A percentile compares a stretch with the other conserved stretches of the same genome.
These are phyloP conservation scores for Castor canadensis DNA, from an alignment of 2,113 vertebrate genomes.

Conservation along the genomic window DNA sequence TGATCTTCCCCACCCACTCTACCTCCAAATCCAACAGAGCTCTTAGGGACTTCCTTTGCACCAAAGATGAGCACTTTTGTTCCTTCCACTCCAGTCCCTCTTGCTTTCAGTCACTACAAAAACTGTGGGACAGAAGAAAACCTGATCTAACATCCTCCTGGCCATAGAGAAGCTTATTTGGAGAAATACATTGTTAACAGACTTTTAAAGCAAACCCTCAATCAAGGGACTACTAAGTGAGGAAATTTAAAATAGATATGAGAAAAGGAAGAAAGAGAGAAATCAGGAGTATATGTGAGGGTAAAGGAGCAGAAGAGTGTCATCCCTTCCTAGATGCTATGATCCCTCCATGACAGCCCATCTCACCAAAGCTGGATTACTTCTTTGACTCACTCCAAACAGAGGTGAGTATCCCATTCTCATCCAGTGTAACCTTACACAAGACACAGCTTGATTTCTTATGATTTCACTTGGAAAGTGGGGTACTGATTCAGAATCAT, in stretches of 20 bases:
- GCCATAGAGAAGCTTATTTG: background rate
- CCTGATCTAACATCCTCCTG: background rate
- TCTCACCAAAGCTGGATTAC: background rate
- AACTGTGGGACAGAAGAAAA: background rate
- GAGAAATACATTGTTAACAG: background rate
- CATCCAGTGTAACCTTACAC: background rate
- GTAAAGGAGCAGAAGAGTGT: background rate
- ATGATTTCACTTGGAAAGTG: background rate
- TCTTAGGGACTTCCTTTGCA: background rate
- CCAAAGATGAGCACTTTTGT: background rate
- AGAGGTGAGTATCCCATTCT: background rate
- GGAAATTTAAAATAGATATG: background rate
- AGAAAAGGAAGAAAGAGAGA: background rate
- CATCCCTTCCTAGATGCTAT: background rate
- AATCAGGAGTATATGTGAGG: background rate
- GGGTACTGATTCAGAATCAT: background rate
- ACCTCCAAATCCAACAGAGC: background rate
- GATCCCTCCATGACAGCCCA: background rate
- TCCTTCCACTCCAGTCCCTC: background rate
- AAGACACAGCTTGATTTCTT: background rate
- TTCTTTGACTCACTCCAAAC: background rate
- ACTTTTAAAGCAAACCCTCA: background rate
- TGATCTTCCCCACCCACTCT: background rate
- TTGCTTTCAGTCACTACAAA: slow-evolving; percentile 1
- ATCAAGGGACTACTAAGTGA: background rate